These are phyloP conservation scores for Corythaeola cristata DNA, from an alignment of 2,113 vertebrate species.

Conservation along the genomic window DNA sequence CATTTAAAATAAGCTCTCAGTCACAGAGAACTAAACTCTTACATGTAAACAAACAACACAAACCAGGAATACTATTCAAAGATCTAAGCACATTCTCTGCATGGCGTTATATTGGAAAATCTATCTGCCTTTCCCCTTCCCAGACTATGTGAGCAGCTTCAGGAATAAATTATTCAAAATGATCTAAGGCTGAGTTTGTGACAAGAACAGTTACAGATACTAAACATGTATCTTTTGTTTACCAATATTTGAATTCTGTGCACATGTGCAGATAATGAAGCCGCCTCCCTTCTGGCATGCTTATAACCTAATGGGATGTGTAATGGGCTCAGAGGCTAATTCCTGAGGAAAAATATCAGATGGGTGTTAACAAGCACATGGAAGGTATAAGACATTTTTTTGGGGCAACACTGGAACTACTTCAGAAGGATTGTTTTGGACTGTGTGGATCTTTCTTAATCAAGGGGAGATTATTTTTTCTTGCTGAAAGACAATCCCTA, in stretches of 20 bases:
- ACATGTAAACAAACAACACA: not conserved
- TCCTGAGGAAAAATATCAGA: not conserved
- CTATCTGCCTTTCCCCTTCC: not conserved
- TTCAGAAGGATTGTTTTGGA: not conserved
- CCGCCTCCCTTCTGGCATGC: not conserved
- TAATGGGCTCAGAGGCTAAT: not conserved
- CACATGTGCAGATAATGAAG: not conserved
- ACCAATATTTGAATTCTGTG: not conserved
- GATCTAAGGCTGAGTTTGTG: not conserved
- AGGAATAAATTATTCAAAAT: not conserved
- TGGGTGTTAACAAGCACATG: not conserved
- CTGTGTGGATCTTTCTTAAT: not conserved
- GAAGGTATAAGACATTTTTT: not conserved
- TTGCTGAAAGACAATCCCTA: not conserved
- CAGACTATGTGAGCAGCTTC: not conserved
- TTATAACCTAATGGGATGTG: not conserved
- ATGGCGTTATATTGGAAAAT: not conserved
- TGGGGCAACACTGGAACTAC: not conserved
- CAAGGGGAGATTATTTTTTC: not conserved
- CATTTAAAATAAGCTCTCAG: not conserved
- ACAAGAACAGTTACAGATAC: not conserved
- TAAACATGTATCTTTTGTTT: not conserved
- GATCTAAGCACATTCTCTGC: not conserved
- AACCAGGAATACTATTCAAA: not conserved
- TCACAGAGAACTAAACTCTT: not conserved